These are phyloP conservation scores for Pangasius sanitwongsei DNA, from an alignment of 2,797 vertebrate species.

Conservation along the genomic window DNA sequence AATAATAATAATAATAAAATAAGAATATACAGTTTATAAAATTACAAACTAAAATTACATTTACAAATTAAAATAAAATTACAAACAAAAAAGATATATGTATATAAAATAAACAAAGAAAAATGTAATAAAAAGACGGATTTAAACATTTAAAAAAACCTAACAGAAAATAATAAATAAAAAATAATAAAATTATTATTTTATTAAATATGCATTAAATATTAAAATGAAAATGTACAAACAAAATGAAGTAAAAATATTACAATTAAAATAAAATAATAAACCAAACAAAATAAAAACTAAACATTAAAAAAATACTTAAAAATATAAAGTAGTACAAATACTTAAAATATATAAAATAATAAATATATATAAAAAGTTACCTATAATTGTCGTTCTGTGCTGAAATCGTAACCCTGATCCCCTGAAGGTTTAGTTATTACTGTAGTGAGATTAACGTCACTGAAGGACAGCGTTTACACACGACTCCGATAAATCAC, in stretches of 20 bases:
- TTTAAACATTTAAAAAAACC: not conserved
- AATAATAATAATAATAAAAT: no score
- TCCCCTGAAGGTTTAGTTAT: not conserved
- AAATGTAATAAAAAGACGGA: not conserved
- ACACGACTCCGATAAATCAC: not conserved
- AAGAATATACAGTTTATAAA: not conserved
- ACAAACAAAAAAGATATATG: not conserved
- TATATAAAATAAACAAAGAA: not conserved
- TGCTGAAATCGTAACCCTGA: not conserved
- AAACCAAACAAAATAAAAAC: not conserved
- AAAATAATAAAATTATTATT: not conserved
- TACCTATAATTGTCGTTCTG: no score
- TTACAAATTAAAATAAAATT: not conserved
- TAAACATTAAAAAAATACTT: not conserved
- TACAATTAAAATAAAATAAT: not conserved
- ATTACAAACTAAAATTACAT: not conserved
- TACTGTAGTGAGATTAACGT: not conserved
- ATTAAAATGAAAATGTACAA: not conserved
- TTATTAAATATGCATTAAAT: not conserved
- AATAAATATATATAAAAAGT: no score
- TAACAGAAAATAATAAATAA: not conserved
- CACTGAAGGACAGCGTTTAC: not conserved
- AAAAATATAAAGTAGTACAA: not conserved
- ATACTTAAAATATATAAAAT: no score
- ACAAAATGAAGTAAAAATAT: no score